Base-by-base conservation (phyloP, 2,888 invertebrate genomes). In the Pollenia labialis region DNA sequence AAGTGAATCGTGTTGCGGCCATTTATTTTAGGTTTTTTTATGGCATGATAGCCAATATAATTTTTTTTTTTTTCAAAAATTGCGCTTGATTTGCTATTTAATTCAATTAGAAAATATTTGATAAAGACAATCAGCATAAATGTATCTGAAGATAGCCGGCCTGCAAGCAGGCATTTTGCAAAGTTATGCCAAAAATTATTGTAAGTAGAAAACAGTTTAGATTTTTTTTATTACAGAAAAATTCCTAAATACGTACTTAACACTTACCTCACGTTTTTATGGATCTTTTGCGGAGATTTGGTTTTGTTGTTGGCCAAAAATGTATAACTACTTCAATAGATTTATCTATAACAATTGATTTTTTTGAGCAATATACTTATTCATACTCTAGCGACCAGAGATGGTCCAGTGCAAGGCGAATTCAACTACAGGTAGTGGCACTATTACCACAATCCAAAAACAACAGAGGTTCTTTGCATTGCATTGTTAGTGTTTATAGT, bases 221-320 rank as follows among this genome's bases (percentile, higher is more conserved):
- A 14, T 48, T 68, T 71, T 18, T 32, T 46, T 11, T 48, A 7
- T 8, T 12, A 40, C 11, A 44, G n/a, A 52, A 18, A 42, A 40
- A 14, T 52, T 75, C 54, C 32, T 87, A 87, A 87, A 84, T 84
- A 81, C 54, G 18, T 23, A 81, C 80, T 87, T 87, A 81, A 81
- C 86, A 87, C 86, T 83, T 50, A 87, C 84, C 69, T 52, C 87
- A 87, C 87, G 84, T 87, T 81, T 76, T 60, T 46, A 14, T 44
- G 52, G 8, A 62, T 8, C 46, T 72, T 69, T 52, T 69, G 10
- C n/a, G 16, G 4, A 16, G 23, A 23, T 32, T 77, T 56, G 32
- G 44, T 32, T 72, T 64, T 62, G 40, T 54, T 72, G 54, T 44
- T 32, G 72, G 81, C 64, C 40, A 74, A 81, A 4, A 64, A 81